Evolutionary conservation across 2,113 vertebrate genomes (phyloP), one percentile per base, ranked within the genome.

Genomic region (Lycocorax pyrrhopterus): DNA sequence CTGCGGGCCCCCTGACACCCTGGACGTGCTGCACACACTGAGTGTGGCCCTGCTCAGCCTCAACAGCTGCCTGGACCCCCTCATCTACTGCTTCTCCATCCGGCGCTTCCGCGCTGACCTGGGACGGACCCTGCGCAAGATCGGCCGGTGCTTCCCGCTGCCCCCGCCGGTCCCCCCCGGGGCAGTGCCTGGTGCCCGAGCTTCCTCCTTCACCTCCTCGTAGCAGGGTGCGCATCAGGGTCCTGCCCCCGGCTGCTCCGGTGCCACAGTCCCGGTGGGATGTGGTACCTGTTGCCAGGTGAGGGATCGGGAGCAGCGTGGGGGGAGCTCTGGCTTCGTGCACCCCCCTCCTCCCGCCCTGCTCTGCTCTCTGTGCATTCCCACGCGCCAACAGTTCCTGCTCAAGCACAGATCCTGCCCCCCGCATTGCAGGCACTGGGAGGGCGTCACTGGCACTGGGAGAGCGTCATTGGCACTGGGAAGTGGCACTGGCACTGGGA

Each of bases 61-160:
- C 89, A 97, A 97, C 93, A 97, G 97, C 91, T 97, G 97, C 96
- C 84, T 97, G 11, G 97, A 98, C 68, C 96, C 95, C 2, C 89
- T 98, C 9, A 33, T 97, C 84, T 98, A 96, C 71, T 98, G 97
- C 93, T 98, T 96, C 77, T 97, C 87, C 5, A 82, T 97, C 72
- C 90, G 73, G 26, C 44, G 92, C 62, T 97, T 98, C 96, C 88
- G 88, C 5, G 43, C 81, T 0, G 97, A 97, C 88, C 81, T 93
- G 90, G 79, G 41, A 14, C 94, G 7, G 44, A 94, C 95, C 60
- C 80, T 96, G 84, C n/a, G 63, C 46, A 91, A 80, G 72, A 8
- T 95, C 1, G 16, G 83, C 11, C 20, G 35, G 3, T 95, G 97
- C 81, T 35, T 77, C 62, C 93, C 75, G 0, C 63, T 72, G 25